A percentile compares a stretch with the other conserved stretches of the same genome.
These are phyloP conservation scores for Rhea americana DNA, from an alignment of 2,113 vertebrate species.

Conservation along the genomic window DNA sequence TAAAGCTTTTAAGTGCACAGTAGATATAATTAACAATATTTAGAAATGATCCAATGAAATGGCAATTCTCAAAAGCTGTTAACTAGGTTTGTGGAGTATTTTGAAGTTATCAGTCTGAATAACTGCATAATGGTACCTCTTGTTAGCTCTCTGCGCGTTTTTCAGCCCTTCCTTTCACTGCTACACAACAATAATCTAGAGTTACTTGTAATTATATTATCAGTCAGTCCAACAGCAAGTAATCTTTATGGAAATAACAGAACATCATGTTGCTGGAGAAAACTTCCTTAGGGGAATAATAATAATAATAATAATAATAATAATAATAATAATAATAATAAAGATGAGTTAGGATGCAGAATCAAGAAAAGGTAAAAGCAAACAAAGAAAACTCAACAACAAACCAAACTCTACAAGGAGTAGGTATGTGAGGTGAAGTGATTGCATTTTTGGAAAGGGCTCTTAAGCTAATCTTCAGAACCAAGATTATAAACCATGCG, in stretches of 20 bases:
- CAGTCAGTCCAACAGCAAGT: too few species aligned
- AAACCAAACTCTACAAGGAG: too few species aligned
- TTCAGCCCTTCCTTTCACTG: background rate
- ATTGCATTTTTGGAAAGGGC: too few species aligned
- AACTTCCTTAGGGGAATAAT: background rate
- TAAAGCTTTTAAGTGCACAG: background rate
- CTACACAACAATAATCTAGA: background rate
- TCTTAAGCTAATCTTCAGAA: too few species aligned
- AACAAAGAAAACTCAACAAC: background rate
- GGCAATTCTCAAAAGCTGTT: background rate
- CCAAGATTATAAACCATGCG: too few species aligned
- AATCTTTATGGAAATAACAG: background rate
- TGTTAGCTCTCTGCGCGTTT: background rate
- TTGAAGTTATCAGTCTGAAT: background rate
- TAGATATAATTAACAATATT: background rate
- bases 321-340: background rate
- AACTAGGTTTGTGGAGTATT: background rate
- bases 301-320: too few species aligned
- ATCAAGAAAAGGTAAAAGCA: background rate
- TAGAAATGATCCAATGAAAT: background rate
- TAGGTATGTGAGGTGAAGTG: too few species aligned
- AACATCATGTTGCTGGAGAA: background rate
- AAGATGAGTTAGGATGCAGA: background rate
- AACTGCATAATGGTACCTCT: background rate
- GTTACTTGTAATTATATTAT: background rate